Conservation (phyloP, 2,888 invertebrate species). For the Ormyrus pomaceus region DNA sequence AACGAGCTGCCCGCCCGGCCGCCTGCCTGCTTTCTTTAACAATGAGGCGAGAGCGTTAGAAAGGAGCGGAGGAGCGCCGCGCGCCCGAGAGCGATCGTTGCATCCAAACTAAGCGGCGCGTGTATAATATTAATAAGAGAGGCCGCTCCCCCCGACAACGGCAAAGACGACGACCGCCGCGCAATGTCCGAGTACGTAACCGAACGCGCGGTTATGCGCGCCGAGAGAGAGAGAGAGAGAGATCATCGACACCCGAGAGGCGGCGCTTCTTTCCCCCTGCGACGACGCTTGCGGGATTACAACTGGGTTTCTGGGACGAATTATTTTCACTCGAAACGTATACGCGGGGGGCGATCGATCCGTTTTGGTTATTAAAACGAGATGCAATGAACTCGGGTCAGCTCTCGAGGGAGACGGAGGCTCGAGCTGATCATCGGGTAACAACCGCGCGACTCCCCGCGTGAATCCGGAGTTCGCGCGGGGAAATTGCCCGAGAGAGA, state of each 20-base stretch:
- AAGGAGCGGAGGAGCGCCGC: slow-evolving; percentile 29
- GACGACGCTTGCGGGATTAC: neutral
- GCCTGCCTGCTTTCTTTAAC: slow-evolving; percentile 43
- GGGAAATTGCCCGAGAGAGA: slow-evolving; percentile 1
- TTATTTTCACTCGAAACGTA: too few species aligned
- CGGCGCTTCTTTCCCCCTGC: neutral
- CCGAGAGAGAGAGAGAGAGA: neutral
- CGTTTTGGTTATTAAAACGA: neutral
- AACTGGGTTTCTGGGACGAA: neutral
- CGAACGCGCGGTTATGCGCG: neutral
- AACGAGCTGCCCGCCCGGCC: neutral
- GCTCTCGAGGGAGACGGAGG: slow-evolving; percentile 22
- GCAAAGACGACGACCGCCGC: too few species aligned
- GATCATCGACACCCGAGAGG: slow-evolving; percentile 17
- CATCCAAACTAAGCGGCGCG: slow-evolving; percentile 6
- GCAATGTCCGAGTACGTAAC: slow-evolving; percentile 16
- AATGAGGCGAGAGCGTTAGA: slow-evolving; percentile 42
- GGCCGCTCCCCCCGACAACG: neutral
- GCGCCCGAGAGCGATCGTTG: neutral
- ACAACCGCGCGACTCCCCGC: neutral
- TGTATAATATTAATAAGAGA: slow-evolving; percentile 43
- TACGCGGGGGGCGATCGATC: neutral
- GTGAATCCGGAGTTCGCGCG: neutral
- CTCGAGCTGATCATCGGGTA: neutral
- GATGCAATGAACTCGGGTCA: neutral